These are phyloP conservation scores for Pipistrellus nathusii DNA, from an alignment of 2,797 vertebrate species.

Conservation along the genomic window DNA sequence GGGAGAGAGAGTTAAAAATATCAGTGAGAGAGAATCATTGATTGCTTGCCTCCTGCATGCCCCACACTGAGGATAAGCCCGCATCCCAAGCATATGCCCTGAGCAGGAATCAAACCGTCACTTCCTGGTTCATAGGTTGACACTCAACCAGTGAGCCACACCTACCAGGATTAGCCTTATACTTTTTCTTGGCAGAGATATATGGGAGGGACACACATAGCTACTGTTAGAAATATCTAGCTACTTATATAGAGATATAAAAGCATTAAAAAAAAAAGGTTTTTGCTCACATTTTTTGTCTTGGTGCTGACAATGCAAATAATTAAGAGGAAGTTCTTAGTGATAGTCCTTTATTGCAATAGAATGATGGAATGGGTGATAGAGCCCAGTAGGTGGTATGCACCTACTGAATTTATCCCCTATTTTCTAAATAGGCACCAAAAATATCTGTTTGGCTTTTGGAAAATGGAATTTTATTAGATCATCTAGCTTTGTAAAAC, in stretches of 20 bases:
- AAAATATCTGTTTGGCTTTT: constrained; percentile 60
- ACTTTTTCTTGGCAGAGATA: constrained; percentile 7
- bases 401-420: not conserved
- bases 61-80: no score
- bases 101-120: no score
- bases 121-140: no score
- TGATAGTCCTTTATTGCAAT: constrained; percentile 39
- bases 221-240: constrained; percentile 19
- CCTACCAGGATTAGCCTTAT: not conserved
- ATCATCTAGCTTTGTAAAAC: constrained; percentile 50
- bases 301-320: constrained; percentile 36
- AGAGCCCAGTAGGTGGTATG: not conserved
- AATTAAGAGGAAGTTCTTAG: constrained; percentile 54
- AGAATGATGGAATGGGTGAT: not conserved
- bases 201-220: not conserved
- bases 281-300: constrained; percentile 51
- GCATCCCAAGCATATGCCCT: no score
- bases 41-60: no score
- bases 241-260: constrained; percentile 32
- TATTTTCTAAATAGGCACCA: constrained; percentile 48
- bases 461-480: constrained; percentile 60
- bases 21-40: no score
- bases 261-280: not conserved
- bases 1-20: no score
- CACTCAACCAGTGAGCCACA: no score